These are phyloP conservation scores for Agrochola macilenta DNA, from an alignment of 2,888 invertebrate genomes.

Conservation along the genomic window DNA sequence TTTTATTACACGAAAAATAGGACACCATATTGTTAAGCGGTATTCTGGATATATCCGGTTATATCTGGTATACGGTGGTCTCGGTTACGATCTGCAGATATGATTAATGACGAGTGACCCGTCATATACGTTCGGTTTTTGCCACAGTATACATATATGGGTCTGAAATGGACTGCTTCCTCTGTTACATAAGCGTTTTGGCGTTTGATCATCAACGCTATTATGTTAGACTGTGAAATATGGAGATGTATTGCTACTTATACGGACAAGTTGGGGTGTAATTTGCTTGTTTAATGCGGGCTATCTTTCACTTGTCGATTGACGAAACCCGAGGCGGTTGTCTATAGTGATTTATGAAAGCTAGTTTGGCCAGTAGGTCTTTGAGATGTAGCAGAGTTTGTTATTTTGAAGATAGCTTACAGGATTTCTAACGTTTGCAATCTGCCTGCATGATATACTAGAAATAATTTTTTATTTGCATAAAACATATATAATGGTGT, in stretches of 20 bases:
- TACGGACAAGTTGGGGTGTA: slow-evolving; percentile 48
- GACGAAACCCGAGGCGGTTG: slow-evolving; percentile 23
- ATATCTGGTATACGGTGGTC: slow-evolving; percentile 47
- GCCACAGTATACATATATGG: slow-evolving; percentile 60
- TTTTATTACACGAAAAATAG: slow-evolving; percentile 58
- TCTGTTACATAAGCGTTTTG: slow-evolving; percentile 63
- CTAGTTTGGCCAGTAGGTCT: slow-evolving; percentile 9
- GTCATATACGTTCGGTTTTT: slow-evolving; percentile 65
- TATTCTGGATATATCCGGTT: slow-evolving; percentile 60
- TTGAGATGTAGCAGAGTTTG: neutral
- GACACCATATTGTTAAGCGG: slow-evolving; percentile 46
- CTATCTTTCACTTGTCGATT: slow-evolving; percentile 44
- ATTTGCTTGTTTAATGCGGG: slow-evolving; percentile 45
- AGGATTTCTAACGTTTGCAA: neutral
- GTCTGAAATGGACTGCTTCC: slow-evolving; percentile 71
- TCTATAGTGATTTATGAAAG: slow-evolving; percentile 33
- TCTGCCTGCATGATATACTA: neutral
- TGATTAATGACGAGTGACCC: slow-evolving; percentile 71
- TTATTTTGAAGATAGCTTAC: neutral
- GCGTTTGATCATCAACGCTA: slow-evolving; percentile 60
- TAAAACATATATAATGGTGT: no score
- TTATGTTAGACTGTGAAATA: slow-evolving; percentile 56
- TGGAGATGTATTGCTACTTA: slow-evolving; percentile 57
- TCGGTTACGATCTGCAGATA: slow-evolving; percentile 58
- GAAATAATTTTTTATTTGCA: no score